A percentile compares a stretch with the other conserved stretches of the same genome.
Conservation (phyloP, 2,113 vertebrate species). For the Nanorana parkeri region DNA sequence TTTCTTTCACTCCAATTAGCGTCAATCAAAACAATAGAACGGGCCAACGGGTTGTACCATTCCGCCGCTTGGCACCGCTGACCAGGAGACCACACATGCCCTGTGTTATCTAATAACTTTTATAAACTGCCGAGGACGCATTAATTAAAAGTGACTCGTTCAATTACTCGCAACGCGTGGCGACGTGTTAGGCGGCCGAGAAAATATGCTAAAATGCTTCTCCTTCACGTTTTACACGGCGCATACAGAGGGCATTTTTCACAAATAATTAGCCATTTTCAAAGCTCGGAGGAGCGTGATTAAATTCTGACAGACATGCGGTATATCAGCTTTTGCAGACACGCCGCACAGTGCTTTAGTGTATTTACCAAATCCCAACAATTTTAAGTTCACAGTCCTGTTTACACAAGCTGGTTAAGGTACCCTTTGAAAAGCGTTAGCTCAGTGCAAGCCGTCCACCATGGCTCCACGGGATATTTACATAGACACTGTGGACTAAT, state of each 20-base stretch:
- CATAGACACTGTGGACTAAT: conserved; percentile 36
- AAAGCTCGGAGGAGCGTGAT: conserved; percentile 40
- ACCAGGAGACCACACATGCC: conserved; percentile 21
- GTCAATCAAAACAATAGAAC: conserved; percentile 16
- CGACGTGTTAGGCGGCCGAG: conserved; percentile 1
- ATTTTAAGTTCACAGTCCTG: conserved; percentile 46
- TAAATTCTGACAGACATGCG: conserved; percentile 32
- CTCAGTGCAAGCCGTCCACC: conserved; percentile 21
- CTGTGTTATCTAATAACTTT: conserved; percentile 25
- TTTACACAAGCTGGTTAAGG: conserved; percentile 41
- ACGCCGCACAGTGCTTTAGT: conserved; percentile 31
- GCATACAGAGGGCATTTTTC: conserved; percentile 26
- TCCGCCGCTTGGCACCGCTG: background rate
- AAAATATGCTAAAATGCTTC: conserved; percentile 8
- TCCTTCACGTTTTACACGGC: background rate
- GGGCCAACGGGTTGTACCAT: background rate
- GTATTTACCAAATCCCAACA: conserved; percentile 40
- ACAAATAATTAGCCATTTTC: conserved; percentile 47
- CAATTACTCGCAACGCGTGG: conserved; percentile 21
- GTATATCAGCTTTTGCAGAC: conserved; percentile 3
- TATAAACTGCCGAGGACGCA: background rate
- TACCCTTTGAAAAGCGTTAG: conserved; percentile 16
- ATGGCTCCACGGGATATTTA: conserved; percentile 42
- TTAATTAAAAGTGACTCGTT: conserved; percentile 25
- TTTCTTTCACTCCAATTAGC: conserved; percentile 35